Evolutionary conservation across 1,140 invertebrate genomes (phyloP), one percentile per base, ranked within the genome.

Genomic region (Parasteatoda tepidariorum): DNA sequence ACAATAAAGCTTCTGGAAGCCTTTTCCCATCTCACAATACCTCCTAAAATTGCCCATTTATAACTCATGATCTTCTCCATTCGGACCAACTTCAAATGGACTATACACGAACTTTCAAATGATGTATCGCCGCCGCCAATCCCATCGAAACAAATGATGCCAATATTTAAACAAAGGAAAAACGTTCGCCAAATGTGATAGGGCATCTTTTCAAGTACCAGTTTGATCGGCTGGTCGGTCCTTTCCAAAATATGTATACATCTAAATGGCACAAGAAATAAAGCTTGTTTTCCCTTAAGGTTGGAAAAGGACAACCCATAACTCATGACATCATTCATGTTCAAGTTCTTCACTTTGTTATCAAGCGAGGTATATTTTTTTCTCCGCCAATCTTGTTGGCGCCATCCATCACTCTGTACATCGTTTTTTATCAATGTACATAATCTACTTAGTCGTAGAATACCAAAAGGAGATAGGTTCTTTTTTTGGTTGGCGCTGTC

Each of bases 391-490:
- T 82, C 78, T 82, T 71, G 5, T 57, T 41, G 67, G 24, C 22
- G 11, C n/a, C 66, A 82, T 82, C 78, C 78, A 82, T 82, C 78
- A 82, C 30, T 7, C 24, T 5, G 33, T 48, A 3, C 48, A 61
- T 82, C 62, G 62, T 82, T 82, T 70, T 82, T 82, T 82, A 82
- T 82, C 78, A 82, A 62, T 82, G 67, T 82, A 70, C 78, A 70
- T 82, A 82, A 82, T 82, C 78, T 82, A 82, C 78, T 82, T 82
- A 82, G 78, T 26, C 26, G 22, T n/a, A 24, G 54, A 59, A 82
- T 33, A 61, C 28, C 55, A 22, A 61, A 71, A 71, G 41, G 33
- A 64, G 61, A 41, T 55, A 34, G 67, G 70, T 82, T 38, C 33
- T 79, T 33, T 68, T 34, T 41, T 31, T 28, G 24, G 13, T 28